Conservation (phyloP, 2,113 vertebrate genomes). For the Tylochromis polylepis region DNA sequence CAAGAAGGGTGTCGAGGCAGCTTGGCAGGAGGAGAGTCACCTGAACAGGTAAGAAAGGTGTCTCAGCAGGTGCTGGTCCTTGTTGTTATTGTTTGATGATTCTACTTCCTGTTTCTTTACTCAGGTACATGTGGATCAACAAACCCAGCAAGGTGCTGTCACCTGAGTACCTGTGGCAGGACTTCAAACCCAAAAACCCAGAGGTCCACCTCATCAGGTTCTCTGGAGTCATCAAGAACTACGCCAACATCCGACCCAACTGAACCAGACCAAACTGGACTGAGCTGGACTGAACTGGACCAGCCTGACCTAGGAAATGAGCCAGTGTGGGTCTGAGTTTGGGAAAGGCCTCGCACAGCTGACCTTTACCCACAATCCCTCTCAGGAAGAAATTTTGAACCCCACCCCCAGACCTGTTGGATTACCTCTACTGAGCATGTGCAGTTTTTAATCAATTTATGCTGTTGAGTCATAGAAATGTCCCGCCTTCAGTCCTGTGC, state of each 20-base stretch:
- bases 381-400: neutral
- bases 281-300: too few relatives aligned
- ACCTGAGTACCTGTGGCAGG: constrained; percentile 77
- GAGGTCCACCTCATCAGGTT: constrained; percentile 66
- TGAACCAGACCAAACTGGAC: neutral
- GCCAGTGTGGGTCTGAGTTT: neutral
- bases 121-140: constrained; percentile 66
- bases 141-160: constrained; percentile 78
- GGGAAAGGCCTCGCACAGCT: neutral
- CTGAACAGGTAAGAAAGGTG: constrained; percentile 62
- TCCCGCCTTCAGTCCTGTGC: neutral
- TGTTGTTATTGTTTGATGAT: neutral
- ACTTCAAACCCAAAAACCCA: constrained; percentile 47
- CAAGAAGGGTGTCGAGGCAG: constrained; percentile 64
- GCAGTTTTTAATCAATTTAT: neutral
- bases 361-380: neutral
- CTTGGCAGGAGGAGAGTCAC: constrained; percentile 80
- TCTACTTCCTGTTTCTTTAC: neutral
- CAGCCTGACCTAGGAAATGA: neutral
- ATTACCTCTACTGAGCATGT: neutral
- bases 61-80: neutral
- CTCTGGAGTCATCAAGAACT: constrained; percentile 62
- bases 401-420: neutral
- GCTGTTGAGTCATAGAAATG: neutral
- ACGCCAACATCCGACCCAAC: constrained; percentile 33